Percentiles rank a stretch among this genome's conserved stretches.
phyloP scores from a whole-genome alignment of 2,113 vertebrate species.

The Poeciliopsis turrubarensis region DNA sequence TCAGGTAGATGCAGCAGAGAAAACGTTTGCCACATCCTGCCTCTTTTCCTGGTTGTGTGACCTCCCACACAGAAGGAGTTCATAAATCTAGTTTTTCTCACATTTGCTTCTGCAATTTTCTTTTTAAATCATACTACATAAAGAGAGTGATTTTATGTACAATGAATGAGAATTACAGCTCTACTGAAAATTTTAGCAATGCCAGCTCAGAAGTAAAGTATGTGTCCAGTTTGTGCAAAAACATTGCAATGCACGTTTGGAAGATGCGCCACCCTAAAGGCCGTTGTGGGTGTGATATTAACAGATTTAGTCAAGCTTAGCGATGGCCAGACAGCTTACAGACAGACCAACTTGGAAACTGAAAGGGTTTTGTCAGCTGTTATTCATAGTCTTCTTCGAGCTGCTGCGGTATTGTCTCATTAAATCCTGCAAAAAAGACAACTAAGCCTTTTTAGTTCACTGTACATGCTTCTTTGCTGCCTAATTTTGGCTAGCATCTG shows the following conservation, averaged over 20 bases:
- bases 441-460: slow-evolving; percentile 22
- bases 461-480: neutral
- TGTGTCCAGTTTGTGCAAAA: slow-evolving; percentile 17
- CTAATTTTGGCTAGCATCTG: slow-evolving; percentile 1
- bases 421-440: slow-evolving; percentile 31
- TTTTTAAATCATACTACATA: neutral
- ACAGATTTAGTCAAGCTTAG: slow-evolving; percentile 61
- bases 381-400: slow-evolving; percentile 27
- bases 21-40: slow-evolving; percentile 74
- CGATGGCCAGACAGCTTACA: slow-evolving; percentile 39
- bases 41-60: slow-evolving; percentile 30
- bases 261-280: slow-evolving; percentile 35
- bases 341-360: slow-evolving; percentile 55
- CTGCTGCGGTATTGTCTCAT: slow-evolving; percentile 41
- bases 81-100: slow-evolving; percentile 21
- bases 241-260: slow-evolving; percentile 43
- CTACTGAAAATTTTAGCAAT: neutral
- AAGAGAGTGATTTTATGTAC: slow-evolving; percentile 24
- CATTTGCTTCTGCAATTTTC: neutral
- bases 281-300: slow-evolving; percentile 31
- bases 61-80: slow-evolving; percentile 32
- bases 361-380: slow-evolving; percentile 70
- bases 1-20: slow-evolving; percentile 48
- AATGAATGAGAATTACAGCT: neutral
- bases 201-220: slow-evolving; percentile 30